phyloP scores from a whole-genome alignment of 1,140 invertebrate genomes.

The Drosophila rhopaloa region DNA sequence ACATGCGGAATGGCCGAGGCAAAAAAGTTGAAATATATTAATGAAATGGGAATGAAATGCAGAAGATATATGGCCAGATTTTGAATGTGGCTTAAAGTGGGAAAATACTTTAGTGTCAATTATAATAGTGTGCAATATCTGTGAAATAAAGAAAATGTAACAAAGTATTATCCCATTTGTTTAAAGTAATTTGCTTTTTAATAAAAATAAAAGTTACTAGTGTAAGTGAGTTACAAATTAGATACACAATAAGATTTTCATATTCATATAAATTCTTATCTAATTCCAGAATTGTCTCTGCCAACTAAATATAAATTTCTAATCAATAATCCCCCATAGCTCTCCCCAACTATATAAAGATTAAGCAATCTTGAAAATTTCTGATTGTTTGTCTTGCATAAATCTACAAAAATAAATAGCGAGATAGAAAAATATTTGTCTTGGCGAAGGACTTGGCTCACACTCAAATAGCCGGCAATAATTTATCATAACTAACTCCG shows the following conservation, averaged over 20 bases:
- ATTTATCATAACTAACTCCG: constrained; percentile 63
- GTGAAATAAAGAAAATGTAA: no score
- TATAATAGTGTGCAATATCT: no score
- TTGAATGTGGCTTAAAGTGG: no score
- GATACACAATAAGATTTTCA: no score
- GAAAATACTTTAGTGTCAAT: background rate
- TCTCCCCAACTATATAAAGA: constrained; percentile 3
- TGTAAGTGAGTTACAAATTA: no score
- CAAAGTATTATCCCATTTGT: no score
- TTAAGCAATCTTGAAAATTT: constrained; percentile 29
- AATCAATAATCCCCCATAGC: constrained; percentile 17
- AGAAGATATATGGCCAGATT: constrained; percentile 3
- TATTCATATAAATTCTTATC: background rate
- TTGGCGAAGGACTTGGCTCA: constrained; percentile 42
- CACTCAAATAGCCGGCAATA: constrained; percentile 52
- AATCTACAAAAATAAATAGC: constrained; percentile 33
- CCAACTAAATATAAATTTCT: constrained; percentile 17
- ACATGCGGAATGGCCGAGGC: constrained; percentile 4
- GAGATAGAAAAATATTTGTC: constrained; percentile 30
- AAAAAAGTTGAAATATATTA: constrained; percentile 40
- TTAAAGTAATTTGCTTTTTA: no score
- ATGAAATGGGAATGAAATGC: constrained; percentile 37
- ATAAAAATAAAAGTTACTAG: no score
- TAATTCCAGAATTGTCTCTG: background rate
- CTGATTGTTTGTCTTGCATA: constrained; percentile 36